phyloP scores from a whole-genome alignment of 2,888 invertebrate species.

The Aphidius colemani region DNA sequence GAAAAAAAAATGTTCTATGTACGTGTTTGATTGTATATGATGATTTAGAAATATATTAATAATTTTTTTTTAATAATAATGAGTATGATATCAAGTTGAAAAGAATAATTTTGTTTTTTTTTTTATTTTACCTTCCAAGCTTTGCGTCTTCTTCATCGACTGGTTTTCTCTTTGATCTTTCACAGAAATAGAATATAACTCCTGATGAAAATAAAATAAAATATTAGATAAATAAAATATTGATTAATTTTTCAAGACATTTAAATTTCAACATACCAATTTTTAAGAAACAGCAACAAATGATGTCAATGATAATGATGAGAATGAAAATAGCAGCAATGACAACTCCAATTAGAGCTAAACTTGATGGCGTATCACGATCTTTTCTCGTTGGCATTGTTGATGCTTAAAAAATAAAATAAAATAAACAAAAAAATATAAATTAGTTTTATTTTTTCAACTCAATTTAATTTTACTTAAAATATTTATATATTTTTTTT shows the following conservation, averaged over 20 bases:
- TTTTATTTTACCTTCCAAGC: constrained; percentile 74
- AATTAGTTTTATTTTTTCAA: too few species aligned
- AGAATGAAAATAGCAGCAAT: constrained; percentile 79
- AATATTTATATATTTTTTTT: too few species aligned
- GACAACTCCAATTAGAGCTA: constrained; percentile 83
- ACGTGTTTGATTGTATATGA: constrained; percentile 11
- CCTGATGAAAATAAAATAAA: constrained; percentile 45
- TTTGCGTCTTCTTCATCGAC: constrained; percentile 82
- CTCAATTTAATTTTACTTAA: too few species aligned
- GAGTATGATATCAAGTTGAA: background rate
- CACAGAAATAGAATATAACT: constrained; percentile 59
- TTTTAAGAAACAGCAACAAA: constrained; percentile 74
- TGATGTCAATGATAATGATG: constrained; percentile 74
- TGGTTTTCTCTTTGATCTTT: constrained; percentile 67
- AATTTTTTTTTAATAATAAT: constrained; percentile 4
- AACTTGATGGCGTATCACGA: constrained; percentile 68
- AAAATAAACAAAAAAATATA: too few species aligned
- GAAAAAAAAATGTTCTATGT: constrained; percentile 31
- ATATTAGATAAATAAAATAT: constrained; percentile 2
- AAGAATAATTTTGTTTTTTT: background rate
- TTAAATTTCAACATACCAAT: constrained; percentile 55
- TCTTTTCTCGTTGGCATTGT: constrained; percentile 8
- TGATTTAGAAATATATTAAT: constrained; percentile 6
- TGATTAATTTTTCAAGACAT: too few species aligned
- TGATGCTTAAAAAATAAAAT: too few species aligned